phyloP scores from a whole-genome alignment of 2,113 vertebrate genomes.

The Mionectes macconnelli region DNA sequence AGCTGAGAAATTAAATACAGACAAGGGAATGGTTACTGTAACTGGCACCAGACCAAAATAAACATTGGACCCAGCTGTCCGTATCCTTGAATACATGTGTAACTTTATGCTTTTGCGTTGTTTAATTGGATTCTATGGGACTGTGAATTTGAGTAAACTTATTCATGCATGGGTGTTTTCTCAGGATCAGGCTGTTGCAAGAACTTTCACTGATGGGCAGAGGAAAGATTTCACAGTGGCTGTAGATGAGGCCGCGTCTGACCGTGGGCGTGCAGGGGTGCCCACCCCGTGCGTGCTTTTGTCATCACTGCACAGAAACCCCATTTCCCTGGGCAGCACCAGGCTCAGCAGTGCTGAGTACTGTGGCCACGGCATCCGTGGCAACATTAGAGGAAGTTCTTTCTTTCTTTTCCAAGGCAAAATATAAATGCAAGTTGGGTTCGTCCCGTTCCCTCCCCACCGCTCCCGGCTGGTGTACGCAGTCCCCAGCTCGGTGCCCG shows the following conservation, averaged over 20 bases:
- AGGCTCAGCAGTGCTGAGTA: background rate
- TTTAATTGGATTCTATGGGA: slow-evolving; percentile 45
- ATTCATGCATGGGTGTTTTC: background rate
- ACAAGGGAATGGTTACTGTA: background rate
- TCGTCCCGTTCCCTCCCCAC: background rate
- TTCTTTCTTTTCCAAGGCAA: background rate
- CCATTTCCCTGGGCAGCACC: background rate
- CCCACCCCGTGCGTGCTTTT: too few relatives aligned
- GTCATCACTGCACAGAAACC: background rate
- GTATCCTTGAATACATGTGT: background rate
- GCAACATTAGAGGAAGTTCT: rapidly evolving
- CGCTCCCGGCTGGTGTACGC: too few relatives aligned
- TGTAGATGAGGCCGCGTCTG: rapidly evolving
- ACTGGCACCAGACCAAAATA: slow-evolving; percentile 18
- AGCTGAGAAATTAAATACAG: background rate
- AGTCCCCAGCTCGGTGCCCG: background rate
- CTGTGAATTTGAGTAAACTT: background rate
- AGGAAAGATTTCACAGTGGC: rapidly evolving
- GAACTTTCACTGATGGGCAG: rapidly evolving
- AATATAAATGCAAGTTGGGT: background rate
- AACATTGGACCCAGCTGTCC: background rate
- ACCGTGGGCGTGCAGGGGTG: background rate
- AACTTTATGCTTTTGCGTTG: background rate
- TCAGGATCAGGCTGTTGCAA: background rate
- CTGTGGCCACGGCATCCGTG: background rate